These are phyloP conservation scores for Drosophila pectinifera DNA, from an alignment of 1,140 invertebrate species.

Conservation along the genomic window DNA sequence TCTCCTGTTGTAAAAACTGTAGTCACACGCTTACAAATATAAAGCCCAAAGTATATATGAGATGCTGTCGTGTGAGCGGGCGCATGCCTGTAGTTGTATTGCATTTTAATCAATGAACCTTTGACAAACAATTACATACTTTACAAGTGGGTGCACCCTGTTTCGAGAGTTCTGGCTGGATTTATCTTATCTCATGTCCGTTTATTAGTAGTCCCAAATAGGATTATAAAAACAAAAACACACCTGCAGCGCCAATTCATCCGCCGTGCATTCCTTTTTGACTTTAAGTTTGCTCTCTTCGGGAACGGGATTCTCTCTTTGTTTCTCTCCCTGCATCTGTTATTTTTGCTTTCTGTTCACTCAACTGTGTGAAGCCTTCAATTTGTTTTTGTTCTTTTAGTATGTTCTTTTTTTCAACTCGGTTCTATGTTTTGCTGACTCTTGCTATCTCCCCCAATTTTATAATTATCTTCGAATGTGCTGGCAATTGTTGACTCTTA, in stretches of 20 bases:
- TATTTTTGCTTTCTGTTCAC: conserved; percentile 20
- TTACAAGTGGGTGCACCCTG: conserved; percentile 1
- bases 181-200: conserved; percentile 28
- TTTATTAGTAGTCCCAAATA: not conserved
- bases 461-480: conserved; percentile 51
- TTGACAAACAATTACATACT: not conserved
- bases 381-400: conserved; percentile 57
- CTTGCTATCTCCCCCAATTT: conserved; percentile 39
- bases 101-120: conserved; percentile 45
- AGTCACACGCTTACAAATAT: not conserved
- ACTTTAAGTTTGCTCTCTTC: conserved; percentile 6
- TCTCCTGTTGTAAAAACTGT: not conserved
- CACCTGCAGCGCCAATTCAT: conserved; percentile 34
- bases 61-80: conserved; percentile 8
- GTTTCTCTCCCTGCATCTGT: conserved; percentile 2
- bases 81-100: conserved; percentile 2
- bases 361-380: conserved; percentile 71
- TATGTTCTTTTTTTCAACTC: conserved; percentile 15
- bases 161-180: not conserved
- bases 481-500: conserved; percentile 40
- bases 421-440: conserved; percentile 17
- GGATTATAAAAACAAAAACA: conserved; percentile 21
- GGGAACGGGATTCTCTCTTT: conserved; percentile 4
- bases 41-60: not conserved
- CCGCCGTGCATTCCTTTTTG: conserved; percentile 22